phyloP scores from a whole-genome alignment of 2,113 vertebrate species.

The Gambusia holbrooki region DNA sequence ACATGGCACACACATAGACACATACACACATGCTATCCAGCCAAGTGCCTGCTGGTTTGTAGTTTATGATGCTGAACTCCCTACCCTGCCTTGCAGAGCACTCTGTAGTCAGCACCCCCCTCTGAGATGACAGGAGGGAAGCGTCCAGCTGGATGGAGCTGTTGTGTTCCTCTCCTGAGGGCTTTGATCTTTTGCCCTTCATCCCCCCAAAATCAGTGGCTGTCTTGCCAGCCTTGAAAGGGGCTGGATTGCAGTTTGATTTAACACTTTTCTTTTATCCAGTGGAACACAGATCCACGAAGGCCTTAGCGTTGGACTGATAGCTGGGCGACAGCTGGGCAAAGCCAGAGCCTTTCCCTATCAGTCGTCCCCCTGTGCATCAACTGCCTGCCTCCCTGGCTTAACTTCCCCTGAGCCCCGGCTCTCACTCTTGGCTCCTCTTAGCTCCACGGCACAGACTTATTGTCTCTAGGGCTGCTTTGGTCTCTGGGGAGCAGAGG shows the following conservation, averaged over 20 bases:
- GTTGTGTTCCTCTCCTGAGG: constrained; percentile 68
- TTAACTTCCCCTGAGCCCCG: constrained; percentile 41
- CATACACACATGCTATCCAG: constrained; percentile 34
- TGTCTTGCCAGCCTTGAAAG: constrained; percentile 43
- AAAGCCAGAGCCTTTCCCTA: constrained; percentile 46
- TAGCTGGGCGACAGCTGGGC: constrained; percentile 65
- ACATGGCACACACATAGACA: constrained; percentile 23
- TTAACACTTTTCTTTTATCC: constrained; percentile 52
- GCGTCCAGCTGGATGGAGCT: constrained; percentile 73
- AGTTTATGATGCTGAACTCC: constrained; percentile 57
- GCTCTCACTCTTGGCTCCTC: constrained; percentile 36
- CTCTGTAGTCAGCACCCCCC: constrained; percentile 44
- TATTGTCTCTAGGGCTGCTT: constrained; percentile 59
- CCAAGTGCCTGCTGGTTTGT: constrained; percentile 46
- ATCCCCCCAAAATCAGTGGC: constrained; percentile 51
- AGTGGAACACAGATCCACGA: constrained; percentile 13
- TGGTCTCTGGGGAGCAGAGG: constrained; percentile 65
- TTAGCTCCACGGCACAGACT: constrained; percentile 42
- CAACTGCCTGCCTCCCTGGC: constrained; percentile 26
- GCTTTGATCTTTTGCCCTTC: constrained; percentile 71
- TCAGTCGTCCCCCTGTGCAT: constrained; percentile 21
- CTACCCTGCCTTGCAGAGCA: constrained; percentile 11
- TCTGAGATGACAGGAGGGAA: constrained; percentile 69
- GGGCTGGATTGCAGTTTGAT: constrained; percentile 62
- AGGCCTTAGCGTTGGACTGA: constrained; percentile 23